These are phyloP conservation scores for Girardinus metallicus DNA, from an alignment of 2,797 vertebrate species.

Conservation along the genomic window DNA sequence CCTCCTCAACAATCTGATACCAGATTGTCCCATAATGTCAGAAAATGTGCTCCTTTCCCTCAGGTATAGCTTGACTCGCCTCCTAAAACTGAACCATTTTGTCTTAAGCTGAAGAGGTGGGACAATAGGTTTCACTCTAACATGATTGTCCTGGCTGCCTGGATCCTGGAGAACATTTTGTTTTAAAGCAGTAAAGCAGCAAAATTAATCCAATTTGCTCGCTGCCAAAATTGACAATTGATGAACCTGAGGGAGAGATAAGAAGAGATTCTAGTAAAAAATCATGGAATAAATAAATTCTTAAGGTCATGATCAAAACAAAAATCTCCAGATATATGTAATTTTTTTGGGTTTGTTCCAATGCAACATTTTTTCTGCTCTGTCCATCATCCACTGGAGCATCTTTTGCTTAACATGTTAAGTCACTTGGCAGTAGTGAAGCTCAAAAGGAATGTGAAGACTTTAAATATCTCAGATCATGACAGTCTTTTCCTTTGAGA, in stretches of 20 bases:
- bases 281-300: constrained; percentile 9
- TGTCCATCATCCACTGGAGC: constrained; percentile 29
- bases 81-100: constrained; percentile 21
- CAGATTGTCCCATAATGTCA: constrained; percentile 62
- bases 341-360: too few relatives aligned
- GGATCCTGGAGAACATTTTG: constrained; percentile 49
- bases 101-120: constrained; percentile 30
- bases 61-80: constrained; percentile 41
- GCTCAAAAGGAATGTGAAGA: constrained; percentile 44
- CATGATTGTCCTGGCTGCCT: constrained; percentile 56
- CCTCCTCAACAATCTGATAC: constrained; percentile 27
- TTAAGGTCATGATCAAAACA: constrained; percentile 2
- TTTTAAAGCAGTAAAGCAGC: constrained; percentile 39
- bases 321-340: not conserved
- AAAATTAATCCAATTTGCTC: constrained; percentile 48
- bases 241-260: constrained; percentile 1
- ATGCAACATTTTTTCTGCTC: not conserved
- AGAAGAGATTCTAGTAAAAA: not conserved
- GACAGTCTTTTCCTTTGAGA: constrained; percentile 60
- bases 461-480: constrained; percentile 63
- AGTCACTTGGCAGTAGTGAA: not conserved
- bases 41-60: constrained; percentile 31
- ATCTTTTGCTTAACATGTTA: constrained; percentile 15
- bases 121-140: constrained; percentile 45
- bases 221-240: constrained; percentile 26